Percentiles rank a stretch among this genome's conserved stretches.
Evolutionary conservation across 2,888 invertebrate species (phyloP).

Genomic region (Drosophila mettleri): DNA sequence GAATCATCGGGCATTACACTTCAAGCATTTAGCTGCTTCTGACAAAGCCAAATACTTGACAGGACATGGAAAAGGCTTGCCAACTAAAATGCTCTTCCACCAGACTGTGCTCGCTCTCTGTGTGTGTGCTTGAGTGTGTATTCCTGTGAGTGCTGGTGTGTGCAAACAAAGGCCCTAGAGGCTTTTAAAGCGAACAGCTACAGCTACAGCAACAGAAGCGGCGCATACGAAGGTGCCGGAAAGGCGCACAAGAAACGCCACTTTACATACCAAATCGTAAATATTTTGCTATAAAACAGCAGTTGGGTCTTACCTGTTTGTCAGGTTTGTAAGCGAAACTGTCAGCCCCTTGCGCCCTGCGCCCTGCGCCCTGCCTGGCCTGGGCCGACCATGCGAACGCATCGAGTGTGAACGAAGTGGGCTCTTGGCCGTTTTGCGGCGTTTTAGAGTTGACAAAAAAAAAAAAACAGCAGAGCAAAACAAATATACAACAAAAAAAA

Average conservation of each 20-base stretch:
- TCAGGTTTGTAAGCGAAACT: constrained; percentile 35
- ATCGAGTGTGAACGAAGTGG: constrained; percentile 79
- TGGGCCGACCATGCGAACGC: constrained; percentile 50
- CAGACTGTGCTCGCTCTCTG: constrained; percentile 22
- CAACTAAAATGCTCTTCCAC: constrained; percentile 40
- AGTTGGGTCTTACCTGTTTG: constrained; percentile 47
- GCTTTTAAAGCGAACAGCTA: constrained; percentile 48
- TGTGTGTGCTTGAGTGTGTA: constrained; percentile 6
- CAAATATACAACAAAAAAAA: constrained; percentile 13
- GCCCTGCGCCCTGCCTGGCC: background rate
- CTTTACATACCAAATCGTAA: constrained; percentile 77
- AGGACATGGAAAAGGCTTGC: constrained; percentile 65
- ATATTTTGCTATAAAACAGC: constrained; percentile 74
- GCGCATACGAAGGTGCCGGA: constrained; percentile 53
- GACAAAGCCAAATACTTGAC: constrained; percentile 63
- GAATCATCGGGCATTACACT: constrained; percentile 47
- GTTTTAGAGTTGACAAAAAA: constrained; percentile 65
- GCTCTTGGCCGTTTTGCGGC: constrained; percentile 71
- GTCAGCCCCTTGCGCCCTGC: constrained; percentile 27
- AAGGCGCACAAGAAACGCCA: constrained; percentile 74
- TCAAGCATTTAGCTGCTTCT: constrained; percentile 25
- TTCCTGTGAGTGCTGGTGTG: constrained; percentile 8
- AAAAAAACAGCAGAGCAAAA: constrained; percentile 7
- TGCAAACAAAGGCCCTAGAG: constrained; percentile 50
- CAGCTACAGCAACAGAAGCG: constrained; percentile 38